Evolutionary conservation across 2,797 vertebrate genomes (phyloP), one percentile per base, ranked within the genome.

Genomic region (Poecilia gillii): DNA sequence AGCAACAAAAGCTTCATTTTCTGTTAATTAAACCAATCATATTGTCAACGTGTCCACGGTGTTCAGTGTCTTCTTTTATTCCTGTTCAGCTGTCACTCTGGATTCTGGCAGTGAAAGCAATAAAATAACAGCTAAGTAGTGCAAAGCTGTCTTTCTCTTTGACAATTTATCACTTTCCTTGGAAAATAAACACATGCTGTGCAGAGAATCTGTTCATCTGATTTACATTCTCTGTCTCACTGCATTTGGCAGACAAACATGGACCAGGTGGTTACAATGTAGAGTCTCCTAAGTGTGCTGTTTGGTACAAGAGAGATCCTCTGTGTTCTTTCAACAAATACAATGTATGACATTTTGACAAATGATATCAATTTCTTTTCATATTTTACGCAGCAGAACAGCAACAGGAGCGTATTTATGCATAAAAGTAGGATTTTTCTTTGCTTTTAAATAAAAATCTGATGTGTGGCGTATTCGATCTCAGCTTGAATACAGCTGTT

Each of bases 211-310:
- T 77, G 45, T 20, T 73, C 28, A 36, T n/a, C 59, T 76, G 16
- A 81, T 81, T 87, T 74, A 41, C 77, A 86, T 51, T 71, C 23
- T 55, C 46, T 6, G 46, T 73, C 55, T 55, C 81, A 79, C 23
- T 73, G 41, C 68, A 36, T 94, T 91, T 95, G 90, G 85, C 88
- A 89, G 36, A 87, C 86, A 59, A 78, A 92, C 84, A 88, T 90
- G 64, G 95, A 93, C 92, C 94, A 96, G 68, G 77, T 85, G 71
- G 91, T 72, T 51, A 95, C 91, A 83, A 71, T 75, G 57, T 87
- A 84, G 11, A 77, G 94, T 93, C 82, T 78, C 71, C 46, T 92
- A 90, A 1, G 90, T 96, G 78, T 93, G 89, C 74, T 68, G 87
- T 87, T 92, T 95, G 81, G 96, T 74, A 18, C 7, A 64, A 83